phyloP scores from a whole-genome alignment of 2,888 invertebrate genomes.

The Neoaliturus tenellus region DNA sequence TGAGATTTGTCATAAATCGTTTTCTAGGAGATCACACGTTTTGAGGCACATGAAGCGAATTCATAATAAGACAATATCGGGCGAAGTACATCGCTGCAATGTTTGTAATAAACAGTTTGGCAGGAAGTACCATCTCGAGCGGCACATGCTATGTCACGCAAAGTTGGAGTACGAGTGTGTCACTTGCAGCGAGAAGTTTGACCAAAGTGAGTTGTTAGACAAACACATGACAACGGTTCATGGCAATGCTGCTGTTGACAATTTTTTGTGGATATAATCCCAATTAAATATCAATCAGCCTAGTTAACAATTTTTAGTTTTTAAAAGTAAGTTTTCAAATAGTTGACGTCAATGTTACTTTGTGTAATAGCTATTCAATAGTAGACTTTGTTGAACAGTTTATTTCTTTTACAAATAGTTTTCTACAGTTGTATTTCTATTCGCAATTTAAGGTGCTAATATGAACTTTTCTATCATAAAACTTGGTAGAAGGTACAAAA shows the following conservation, averaged over 20 bases:
- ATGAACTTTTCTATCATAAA: too few species aligned
- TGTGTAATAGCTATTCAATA: too few species aligned
- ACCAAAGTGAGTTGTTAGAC: constrained; percentile 65
- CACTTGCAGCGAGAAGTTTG: constrained; percentile 66
- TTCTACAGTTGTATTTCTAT: too few species aligned
- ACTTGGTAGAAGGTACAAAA: too few species aligned
- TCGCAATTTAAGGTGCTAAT: too few species aligned
- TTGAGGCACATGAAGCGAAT: constrained; percentile 65
- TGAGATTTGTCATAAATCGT: constrained; percentile 65
- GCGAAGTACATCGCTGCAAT: constrained; percentile 61
- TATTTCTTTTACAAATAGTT: too few species aligned
- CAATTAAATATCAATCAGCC: too few species aligned
- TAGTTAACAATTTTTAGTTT: too few species aligned
- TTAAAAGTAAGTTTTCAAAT: too few species aligned
- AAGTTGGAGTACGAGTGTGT: constrained; percentile 66
- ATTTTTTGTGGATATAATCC: constrained; percentile 66
- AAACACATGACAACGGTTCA: constrained; percentile 67
- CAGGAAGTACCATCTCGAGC: constrained; percentile 66
- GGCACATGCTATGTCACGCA: constrained; percentile 64
- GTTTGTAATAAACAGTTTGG: constrained; percentile 66
- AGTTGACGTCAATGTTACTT: too few species aligned
- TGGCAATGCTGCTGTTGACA: constrained; percentile 65
- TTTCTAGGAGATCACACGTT: constrained; percentile 66
- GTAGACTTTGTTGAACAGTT: too few species aligned
- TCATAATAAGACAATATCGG: constrained; percentile 53